Base-by-base conservation (phyloP, 2,888 invertebrate species). In the Amiota communis region DNA sequence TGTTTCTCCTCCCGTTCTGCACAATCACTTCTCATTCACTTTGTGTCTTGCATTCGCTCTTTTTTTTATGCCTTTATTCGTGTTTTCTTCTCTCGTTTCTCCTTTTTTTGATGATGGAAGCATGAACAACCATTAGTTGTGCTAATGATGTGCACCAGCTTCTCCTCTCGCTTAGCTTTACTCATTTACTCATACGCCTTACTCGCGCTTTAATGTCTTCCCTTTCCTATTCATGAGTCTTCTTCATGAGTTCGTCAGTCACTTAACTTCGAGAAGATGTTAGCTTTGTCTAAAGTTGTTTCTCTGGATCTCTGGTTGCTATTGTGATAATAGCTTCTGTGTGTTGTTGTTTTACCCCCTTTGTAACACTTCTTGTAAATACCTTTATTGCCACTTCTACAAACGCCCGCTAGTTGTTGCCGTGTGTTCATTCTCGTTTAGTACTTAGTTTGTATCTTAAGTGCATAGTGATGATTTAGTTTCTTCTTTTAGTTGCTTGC, bases 101-200 rank as follows among this genome's bases (percentile, higher is more conserved):
- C 36, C 6, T 6, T 36, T 2, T 36, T 36, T 36, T 36, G 2
- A 36, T 36, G 36, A 36, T 36, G 36, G 4, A 36, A 36, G 36
- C 36, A 36, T 2, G 82, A 78, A 84, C 85, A 87, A 82, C 87
- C 87, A 87, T 87, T 87, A 87, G 87, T 84, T 86, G 87, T 83
- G 86, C 87, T 87, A 87, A 87, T 87, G 87, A 87, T 80, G 84
- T 83, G 84, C 75, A 12, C 49, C 47, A 67, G 57, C 47, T 12
- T 23, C 48, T 59, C 12, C 61, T 23, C 36, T 6, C 3, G 8
- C 6, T 36, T 2, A 36, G 36, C 8, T 36, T 6, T 36, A 36
- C 6, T 36, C 8, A 6, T 36, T 36, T 36, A 4, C 36, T 36
- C n/a, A n/a, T n/a, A n/a, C n/a, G n/a, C 36, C 8, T 36, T 36